Conservation (phyloP, 2,113 vertebrate genomes). For the Lamprotornis superbus region DNA sequence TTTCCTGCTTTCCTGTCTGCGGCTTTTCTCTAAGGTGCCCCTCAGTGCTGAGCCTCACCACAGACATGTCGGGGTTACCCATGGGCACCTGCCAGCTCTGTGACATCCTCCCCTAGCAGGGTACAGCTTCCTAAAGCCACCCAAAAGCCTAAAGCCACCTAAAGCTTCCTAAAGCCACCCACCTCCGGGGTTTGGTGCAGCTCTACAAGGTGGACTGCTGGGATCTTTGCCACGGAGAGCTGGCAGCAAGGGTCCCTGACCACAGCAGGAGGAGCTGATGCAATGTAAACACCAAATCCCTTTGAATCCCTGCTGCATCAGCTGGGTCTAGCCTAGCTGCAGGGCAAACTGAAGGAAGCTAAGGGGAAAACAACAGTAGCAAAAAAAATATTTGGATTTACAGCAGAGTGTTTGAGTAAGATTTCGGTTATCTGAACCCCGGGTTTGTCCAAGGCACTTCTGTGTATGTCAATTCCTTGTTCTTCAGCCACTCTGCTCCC, state of each 20-base stretch:
- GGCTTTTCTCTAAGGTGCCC: not conserved
- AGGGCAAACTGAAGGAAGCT: not conserved
- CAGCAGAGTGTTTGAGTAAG: not conserved
- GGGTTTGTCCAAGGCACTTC: not conserved
- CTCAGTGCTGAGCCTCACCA: rapidly evolving
- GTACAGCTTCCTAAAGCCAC: not conserved
- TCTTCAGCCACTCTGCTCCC: not conserved
- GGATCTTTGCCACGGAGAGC: not conserved
- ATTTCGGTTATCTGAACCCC: not conserved
- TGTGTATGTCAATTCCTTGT: not conserved
- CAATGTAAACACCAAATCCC: not conserved
- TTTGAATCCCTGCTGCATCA: not conserved
- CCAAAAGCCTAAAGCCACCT: too few species aligned
- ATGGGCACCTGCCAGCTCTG: rapidly evolving
- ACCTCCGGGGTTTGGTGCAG: not conserved
- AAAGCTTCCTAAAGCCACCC: not conserved
- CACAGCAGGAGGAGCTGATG: not conserved
- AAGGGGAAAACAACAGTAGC: rapidly evolving
- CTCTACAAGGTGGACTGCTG: not conserved
- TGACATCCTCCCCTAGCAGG: not conserved
- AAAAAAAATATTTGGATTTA: not conserved
- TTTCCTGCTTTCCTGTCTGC: constrained; percentile 46
- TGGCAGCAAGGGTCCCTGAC: not conserved
- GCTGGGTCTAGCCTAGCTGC: not conserved
- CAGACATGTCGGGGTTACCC: rapidly evolving